Evolutionary conservation across 2,113 vertebrate genomes (phyloP).

Genomic region (Mormyrus lacerda): DNA sequence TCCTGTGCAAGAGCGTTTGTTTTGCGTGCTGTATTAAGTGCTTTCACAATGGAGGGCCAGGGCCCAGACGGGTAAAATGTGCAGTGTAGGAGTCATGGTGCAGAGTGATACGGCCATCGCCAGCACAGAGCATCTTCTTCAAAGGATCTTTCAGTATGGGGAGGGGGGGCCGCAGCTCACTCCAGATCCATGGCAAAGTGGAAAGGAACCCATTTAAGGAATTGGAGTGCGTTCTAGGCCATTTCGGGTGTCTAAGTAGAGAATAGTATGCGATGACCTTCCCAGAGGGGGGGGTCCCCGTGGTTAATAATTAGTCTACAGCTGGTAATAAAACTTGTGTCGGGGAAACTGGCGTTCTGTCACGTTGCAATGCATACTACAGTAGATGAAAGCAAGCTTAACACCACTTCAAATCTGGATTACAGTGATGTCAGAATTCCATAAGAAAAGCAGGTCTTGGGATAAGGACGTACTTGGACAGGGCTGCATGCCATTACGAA

Average conservation of each 20-base stretch:
- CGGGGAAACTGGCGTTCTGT: background rate
- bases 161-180: slow-evolving; percentile 37
- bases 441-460: background rate
- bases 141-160: slow-evolving; percentile 58
- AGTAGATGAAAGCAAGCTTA: background rate
- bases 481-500: background rate
- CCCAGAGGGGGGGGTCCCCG: background rate
- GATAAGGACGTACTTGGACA: background rate
- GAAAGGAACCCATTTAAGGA: slow-evolving; percentile 1
- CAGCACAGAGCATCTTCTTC: slow-evolving; percentile 46
- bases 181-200: slow-evolving; percentile 42
- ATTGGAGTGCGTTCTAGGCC: background rate
- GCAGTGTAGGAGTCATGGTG: background rate
- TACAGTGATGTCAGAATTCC: background rate
- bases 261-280: background rate
- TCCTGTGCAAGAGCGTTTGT: slow-evolving; percentile 21
- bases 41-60: slow-evolving; percentile 32
- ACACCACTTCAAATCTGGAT: background rate
- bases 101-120: slow-evolving; percentile 36
- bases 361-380: background rate
- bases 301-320: background rate
- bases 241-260: background rate
- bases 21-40: slow-evolving; percentile 34
- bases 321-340: background rate
- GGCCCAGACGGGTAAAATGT: slow-evolving; percentile 19